phyloP scores from a whole-genome alignment of 2,797 vertebrate genomes.

The Phalanger gymnotis region DNA sequence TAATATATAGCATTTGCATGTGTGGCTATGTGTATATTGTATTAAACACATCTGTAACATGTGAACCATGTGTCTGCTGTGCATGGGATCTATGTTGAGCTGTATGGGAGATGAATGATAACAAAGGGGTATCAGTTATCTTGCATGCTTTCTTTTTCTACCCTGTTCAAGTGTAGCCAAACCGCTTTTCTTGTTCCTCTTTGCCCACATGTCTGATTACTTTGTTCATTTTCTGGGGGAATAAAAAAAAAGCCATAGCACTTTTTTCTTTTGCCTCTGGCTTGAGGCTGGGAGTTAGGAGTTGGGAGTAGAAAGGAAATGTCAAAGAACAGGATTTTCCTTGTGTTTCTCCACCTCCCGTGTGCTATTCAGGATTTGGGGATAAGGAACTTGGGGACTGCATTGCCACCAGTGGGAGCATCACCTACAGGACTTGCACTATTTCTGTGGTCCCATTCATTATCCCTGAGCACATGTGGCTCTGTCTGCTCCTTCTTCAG shows the following conservation, averaged over 20 bases:
- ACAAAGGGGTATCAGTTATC: background rate
- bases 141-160: background rate
- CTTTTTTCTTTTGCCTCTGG: background rate
- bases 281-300: background rate
- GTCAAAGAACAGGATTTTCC: background rate
- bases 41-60: background rate
- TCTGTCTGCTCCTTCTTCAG: slow-evolving; percentile 74
- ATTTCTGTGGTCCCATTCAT: slow-evolving; percentile 15
- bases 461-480: background rate
- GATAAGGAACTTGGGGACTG: slow-evolving; percentile 27
- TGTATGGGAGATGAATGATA: background rate
- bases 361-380: slow-evolving; percentile 25
- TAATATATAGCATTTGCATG: background rate
- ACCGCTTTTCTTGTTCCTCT: background rate
- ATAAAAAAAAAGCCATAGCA: background rate
- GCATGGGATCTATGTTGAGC: background rate
- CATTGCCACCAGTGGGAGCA: background rate
- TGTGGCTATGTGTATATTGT: background rate
- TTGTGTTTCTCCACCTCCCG: background rate
- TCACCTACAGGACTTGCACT: background rate
- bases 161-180: background rate
- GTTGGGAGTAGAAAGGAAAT: background rate
- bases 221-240: background rate
- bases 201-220: background rate
- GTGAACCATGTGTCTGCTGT: background rate